These are phyloP conservation scores for Dusona sp. DNA, from an alignment of 2,888 invertebrate genomes.

Conservation along the genomic window DNA sequence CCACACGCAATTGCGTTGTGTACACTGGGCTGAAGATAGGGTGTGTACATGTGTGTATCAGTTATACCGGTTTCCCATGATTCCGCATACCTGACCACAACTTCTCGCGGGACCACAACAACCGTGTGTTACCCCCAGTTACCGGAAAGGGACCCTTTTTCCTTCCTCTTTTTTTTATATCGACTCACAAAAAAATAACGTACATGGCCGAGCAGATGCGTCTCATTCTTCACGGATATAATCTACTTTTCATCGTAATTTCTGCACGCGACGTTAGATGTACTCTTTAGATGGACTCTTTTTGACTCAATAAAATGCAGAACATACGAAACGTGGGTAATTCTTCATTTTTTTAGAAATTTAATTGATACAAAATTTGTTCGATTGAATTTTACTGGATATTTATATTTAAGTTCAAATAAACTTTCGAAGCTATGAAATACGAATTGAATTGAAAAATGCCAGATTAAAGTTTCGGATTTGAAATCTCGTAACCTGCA, in stretches of 20 bases:
- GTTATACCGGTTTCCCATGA: conserved; percentile 53
- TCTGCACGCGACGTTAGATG: neutral
- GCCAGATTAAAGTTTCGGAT: neutral
- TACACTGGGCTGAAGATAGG: neutral
- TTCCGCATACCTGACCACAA: conserved; percentile 55
- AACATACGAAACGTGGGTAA: neutral
- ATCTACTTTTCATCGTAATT: neutral
- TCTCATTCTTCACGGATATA: neutral
- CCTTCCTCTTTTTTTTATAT: neutral
- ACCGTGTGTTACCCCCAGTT: neutral
- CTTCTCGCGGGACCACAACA: conserved; percentile 13
- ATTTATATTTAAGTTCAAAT: neutral
- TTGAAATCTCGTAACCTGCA: neutral
- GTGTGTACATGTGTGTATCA: neutral
- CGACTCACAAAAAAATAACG: neutral
- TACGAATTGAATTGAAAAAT: neutral
- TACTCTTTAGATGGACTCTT: neutral
- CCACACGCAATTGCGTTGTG: conserved; percentile 8
- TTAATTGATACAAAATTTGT: neutral
- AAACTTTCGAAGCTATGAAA: neutral
- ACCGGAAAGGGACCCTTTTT: conserved; percentile 30
- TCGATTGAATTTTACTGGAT: neutral
- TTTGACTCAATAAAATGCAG: neutral
- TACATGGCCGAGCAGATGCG: neutral
- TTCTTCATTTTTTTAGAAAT: neutral